Evolutionary conservation across 2,113 vertebrate species (phyloP), one percentile per base, ranked within the genome.

Genomic region (Xerus inauris): DNA sequence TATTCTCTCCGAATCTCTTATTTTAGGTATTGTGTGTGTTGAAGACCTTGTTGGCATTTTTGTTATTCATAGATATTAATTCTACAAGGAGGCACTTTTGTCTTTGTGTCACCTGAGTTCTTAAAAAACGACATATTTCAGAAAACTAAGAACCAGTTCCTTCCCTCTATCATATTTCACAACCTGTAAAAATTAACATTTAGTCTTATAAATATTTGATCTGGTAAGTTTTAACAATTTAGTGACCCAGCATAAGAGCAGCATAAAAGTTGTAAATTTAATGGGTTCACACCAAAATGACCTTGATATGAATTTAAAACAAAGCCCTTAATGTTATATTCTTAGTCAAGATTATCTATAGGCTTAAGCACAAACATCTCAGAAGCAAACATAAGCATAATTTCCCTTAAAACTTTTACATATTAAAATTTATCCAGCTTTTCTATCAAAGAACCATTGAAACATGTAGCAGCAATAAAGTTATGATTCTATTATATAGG

Each of bases 391-490:
- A 71, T 67, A 87, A 11, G 45, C 76, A 65, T 47, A 59, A 75
- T 81, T 94, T 97, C 5, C 57, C 94, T 94, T 75, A 96, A 92
- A 95, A 91, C 24, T 54, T 95, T 93, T 77, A 88, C 32, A 79
- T 38, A 82, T 89, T 86, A 87, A 95, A 95, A 65, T 85, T 75
- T 22, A 49, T 94, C 45, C 12, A 87, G 13, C 54, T 97, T 94
- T 93, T 64, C 67, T 88, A 1, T 90, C 28, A 89, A 87, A 95
- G 84, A 93, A 65, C 13, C 77, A 82, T 81, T 93, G 11, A 95
- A 87, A 95, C 94, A 5, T 71, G 86, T 69, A 62, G n/a, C 42
- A 62, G 51, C 75, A 90, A 42, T 90, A 94, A 97, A 96, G 75
- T 73, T 96, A 87, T 71, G 59, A 94, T 96, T 95, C 54, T 93